Base-by-base conservation (phyloP, 2,888 invertebrate genomes). In the Copidosoma aretas region DNA sequence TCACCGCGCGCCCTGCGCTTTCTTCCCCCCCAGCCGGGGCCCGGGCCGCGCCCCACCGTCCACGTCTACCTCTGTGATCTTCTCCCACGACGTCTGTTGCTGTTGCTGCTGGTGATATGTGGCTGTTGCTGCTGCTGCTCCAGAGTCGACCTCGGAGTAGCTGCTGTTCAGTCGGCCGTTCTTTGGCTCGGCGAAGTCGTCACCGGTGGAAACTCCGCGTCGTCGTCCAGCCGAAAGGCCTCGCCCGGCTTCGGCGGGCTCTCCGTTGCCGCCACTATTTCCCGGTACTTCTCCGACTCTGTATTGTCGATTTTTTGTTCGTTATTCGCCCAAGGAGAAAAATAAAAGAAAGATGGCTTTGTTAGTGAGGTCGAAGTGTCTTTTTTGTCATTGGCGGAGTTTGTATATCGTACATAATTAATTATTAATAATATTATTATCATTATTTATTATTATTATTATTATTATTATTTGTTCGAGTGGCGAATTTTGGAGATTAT, bases 131-230 rank as follows among this genome's bases (percentile, higher is more conserved):
- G 52, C n/a, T 53, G 53, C 22, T 57, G 58, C 10, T 41, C 49
- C 51, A 12, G 41, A 12, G 54, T 46, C 43, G 43, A 17, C 43
- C 12, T 46, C 43, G 15, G 14, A 14, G 15, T 12, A 52, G 52
- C 52, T 49, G 49, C 49, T 19, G 19, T 14, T 52, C 22, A 52
- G 22, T 21, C 88, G 88, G 72, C 19, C 22, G 86, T 86, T 76
- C 86, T 86, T 79, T 89, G 89, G 66, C 88, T 17, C 43, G 43
- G 14, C 43, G 43, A 17, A 3, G 43, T 46, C 43, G 43, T 89
- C 79, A 93, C 90, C 73, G 94, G 93, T 76, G 94, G 94, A 85
- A 93, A 94, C 86, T 94, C 93, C 75, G 88, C 86, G 75, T 91
- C 93, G 85, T 94, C 93, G 81, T 91, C 91, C 84, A 94, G 88